Base-by-base conservation (phyloP, 1,140 invertebrate species). In the Lepidotrigona ventralis region DNA sequence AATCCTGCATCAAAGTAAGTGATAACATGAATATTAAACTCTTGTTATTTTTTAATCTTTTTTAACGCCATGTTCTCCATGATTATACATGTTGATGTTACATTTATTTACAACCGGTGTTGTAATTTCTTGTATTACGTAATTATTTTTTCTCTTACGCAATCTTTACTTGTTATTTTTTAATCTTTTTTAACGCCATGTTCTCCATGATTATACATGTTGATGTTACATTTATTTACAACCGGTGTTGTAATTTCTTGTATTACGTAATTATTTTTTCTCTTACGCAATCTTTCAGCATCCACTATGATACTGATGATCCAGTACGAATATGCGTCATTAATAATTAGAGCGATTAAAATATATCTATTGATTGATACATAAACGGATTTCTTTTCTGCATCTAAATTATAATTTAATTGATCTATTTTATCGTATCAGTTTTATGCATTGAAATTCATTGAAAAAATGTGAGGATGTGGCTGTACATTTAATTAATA, bases 1-100 rank as follows among this genome's bases (percentile, higher is more conserved):
- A 98, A 98, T 8, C 97, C 95, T 95, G 91, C 11, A 90, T 64
- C 71, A 85, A 54, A 2, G 1, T 53, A 19, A 60, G 23, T n/a
- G 2, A 54, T 1, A 8, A 56, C 11, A 39, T 46, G 12, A 33
- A 11, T 39, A 26, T 54, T 29, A 54, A 14, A 73, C 21, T 29
- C 12, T 54, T 26, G 3, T 5, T 73, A 19, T n/a, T 21, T 39
- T 23, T 29, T 29, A 29, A 19, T 26, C 54, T 29, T 54, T 54
- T 26, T 51, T 3, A 71, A 2, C 5, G 9, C 21, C 11, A 26
- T 39, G 19, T 39, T 68, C 2, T 23, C 14, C 11, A n/a, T 60
- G 58, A 46, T 46, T 46, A 8, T 46, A 8, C 39, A 46, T 9
- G 39, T 46, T 46, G 8, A 46, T 8, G 39, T 46, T 46, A 9